Evolutionary conservation across 2,888 invertebrate species (phyloP).

Genomic region (Ormyrus thymus): DNA sequence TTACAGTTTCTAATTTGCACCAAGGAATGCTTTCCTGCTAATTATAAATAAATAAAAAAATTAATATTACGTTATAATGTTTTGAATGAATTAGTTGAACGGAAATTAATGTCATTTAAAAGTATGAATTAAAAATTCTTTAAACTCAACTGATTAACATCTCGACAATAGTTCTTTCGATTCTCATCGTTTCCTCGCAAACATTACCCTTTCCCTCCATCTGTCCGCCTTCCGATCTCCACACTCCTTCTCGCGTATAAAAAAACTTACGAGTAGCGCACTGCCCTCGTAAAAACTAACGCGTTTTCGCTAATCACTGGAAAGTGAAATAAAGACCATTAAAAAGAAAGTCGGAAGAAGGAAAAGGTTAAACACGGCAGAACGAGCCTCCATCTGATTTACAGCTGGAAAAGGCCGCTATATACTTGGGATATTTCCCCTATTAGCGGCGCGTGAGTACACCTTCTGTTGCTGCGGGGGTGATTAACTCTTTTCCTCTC

Average conservation of each 20-base stretch:
- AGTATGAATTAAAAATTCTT: no score
- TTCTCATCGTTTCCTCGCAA: not conserved
- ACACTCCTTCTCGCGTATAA: conserved; percentile 1
- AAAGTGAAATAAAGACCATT: conserved; percentile 52
- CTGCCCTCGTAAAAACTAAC: conserved; percentile 48
- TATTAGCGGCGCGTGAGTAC: conserved; percentile 50
- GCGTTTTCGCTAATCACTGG: conserved; percentile 48
- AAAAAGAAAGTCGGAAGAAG: not conserved
- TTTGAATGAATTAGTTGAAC: no score
- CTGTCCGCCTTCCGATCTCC: not conserved
- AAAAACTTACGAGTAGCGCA: conserved; percentile 26
- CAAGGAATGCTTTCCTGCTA: no score
- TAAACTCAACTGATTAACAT: no score
- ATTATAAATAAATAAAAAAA: no score
- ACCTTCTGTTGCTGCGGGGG: conserved; percentile 52
- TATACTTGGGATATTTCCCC: conserved; percentile 29
- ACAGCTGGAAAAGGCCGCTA: conserved; percentile 24
- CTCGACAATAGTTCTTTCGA: no score
- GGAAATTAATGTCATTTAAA: no score
- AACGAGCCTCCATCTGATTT: conserved; percentile 51
- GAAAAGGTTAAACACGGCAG: conserved; percentile 11
- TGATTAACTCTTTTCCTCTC: conserved; percentile 62
- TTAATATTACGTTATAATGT: no score
- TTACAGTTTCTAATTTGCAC: no score
- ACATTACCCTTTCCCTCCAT: not conserved